Percentiles rank a stretch among this genome's conserved stretches.
Evolutionary conservation across 2,113 vertebrate genomes (phyloP).

Genomic region (Xenopus tropicalis): UCB_Xtro_10.0 CM004452.2:16459001-16459500

Average conservation of each 20-base stretch:
- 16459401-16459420: conserved; percentile 33
- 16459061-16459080: too few relatives aligned
- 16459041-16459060: too few relatives aligned
- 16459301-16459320: conserved; percentile 28
- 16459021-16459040: too few relatives aligned
- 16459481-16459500: conserved; percentile 33
- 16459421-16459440: conserved; percentile 30
- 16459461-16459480: conserved; percentile 43
- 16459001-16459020: too few relatives aligned
- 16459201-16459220: neutral
- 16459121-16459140: too few relatives aligned
- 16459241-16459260: conserved; percentile 32
- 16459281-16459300: conserved; percentile 40
- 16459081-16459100: too few relatives aligned
- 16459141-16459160: too few relatives aligned
- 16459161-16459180: too few relatives aligned
- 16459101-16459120: too few relatives aligned
- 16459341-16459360: conserved; percentile 40
- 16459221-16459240: conserved; percentile 14
- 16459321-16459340: conserved; percentile 44
- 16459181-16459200: too few relatives aligned
- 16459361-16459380: conserved; percentile 11
- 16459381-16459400: conserved; percentile 29
- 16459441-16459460: conserved; percentile 37
- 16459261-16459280: conserved; percentile 34